phyloP scores from a whole-genome alignment of 1,140 invertebrate species.

The Philaenus spumarius region DNA sequence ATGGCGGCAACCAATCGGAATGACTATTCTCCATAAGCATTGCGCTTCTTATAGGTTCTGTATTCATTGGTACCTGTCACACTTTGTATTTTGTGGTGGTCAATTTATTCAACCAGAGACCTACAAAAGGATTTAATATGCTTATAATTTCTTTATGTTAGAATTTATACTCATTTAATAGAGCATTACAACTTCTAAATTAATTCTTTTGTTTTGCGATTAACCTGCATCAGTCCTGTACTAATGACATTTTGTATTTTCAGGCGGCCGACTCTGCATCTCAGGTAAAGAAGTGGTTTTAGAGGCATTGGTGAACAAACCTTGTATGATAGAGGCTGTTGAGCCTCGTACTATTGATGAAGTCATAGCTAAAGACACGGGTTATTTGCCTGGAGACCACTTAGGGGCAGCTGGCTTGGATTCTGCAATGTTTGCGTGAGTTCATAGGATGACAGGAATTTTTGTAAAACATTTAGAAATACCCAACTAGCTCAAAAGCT shows the following conservation, averaged over 20 bases:
- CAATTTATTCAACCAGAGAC: too few relatives aligned
- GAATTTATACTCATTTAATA: too few relatives aligned
- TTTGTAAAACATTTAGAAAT: constrained; percentile 2
- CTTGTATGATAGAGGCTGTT: constrained; percentile 42
- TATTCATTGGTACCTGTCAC: too few relatives aligned
- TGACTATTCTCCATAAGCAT: too few relatives aligned
- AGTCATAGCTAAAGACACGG: constrained; percentile 44
- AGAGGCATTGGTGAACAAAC: constrained; percentile 46
- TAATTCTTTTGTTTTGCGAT: too few relatives aligned
- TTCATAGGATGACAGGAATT: constrained; percentile 16
- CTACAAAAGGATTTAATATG: too few relatives aligned
- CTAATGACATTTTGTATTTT: constrained; percentile 12
- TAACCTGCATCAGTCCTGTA: too few relatives aligned
- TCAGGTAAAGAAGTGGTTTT: constrained; percentile 45
- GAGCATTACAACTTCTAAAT: too few relatives aligned
- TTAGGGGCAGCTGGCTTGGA: constrained; percentile 66
- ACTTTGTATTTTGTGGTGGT: too few relatives aligned
- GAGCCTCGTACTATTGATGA: constrained; percentile 40
- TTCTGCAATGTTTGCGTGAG: constrained; percentile 54
- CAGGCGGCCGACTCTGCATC: constrained; percentile 29
- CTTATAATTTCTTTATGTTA: too few relatives aligned
- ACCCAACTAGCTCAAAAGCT: background rate
- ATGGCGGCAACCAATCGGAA: too few relatives aligned
- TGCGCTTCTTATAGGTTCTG: too few relatives aligned
- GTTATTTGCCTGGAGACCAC: constrained; percentile 61